phyloP scores from a whole-genome alignment of 2,797 vertebrate species.

The Oreortyx pictus region DNA sequence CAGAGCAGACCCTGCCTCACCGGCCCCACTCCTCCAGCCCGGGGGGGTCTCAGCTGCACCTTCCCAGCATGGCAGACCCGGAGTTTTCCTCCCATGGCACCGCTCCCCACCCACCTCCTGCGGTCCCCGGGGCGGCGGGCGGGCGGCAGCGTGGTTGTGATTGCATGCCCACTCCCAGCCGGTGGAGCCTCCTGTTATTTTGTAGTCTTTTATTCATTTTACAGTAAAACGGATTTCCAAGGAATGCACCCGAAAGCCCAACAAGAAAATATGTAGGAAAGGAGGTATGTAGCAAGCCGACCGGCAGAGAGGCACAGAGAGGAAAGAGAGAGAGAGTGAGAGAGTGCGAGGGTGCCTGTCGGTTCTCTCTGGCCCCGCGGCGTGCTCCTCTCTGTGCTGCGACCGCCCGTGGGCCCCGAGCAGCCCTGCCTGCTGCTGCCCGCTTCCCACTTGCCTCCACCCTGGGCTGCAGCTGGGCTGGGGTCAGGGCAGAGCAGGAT shows the following conservation, averaged over 20 bases:
- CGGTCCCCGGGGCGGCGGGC: conserved; percentile 71
- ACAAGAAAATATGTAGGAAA: conserved; percentile 99
- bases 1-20: neutral
- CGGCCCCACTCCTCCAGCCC: conserved; percentile 8
- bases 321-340: conserved; percentile 80
- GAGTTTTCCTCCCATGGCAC: conserved; percentile 78
- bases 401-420: neutral
- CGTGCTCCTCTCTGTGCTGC: conserved; percentile 54
- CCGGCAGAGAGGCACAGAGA: conserved; percentile 82
- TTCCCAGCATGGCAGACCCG: conserved; percentile 59
- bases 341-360: conserved; percentile 70
- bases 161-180: conserved; percentile 93
- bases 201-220: conserved; percentile 99
- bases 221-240: conserved; percentile 99
- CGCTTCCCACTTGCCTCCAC: neutral
- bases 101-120: conserved; percentile 61
- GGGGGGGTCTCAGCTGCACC: conserved; percentile 7
- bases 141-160: conserved; percentile 78
- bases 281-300: conserved; percentile 98
- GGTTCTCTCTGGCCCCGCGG: neutral
- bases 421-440: neutral
- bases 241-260: conserved; percentile 99
- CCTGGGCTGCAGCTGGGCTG: neutral
- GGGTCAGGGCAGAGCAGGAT: neutral
- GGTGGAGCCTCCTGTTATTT: conserved; percentile 99